Evolutionary conservation across 2,888 invertebrate species (phyloP).

Genomic region (Epinotia nisella): DNA sequence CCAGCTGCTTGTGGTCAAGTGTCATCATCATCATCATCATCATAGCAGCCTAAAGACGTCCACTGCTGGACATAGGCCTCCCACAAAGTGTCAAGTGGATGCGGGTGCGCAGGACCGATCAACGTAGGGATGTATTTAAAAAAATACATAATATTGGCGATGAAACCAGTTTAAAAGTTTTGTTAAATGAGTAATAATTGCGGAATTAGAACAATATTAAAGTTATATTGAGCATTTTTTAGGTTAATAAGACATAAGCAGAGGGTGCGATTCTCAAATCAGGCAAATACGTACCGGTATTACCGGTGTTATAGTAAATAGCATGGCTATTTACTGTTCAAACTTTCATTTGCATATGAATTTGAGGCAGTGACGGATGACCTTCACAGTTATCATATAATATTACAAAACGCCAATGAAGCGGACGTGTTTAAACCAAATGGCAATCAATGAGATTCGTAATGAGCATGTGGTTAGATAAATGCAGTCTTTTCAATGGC

Average conservation of each 20-base stretch:
- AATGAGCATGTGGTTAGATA: background rate
- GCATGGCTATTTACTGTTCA: constrained; percentile 11
- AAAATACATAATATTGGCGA: no score
- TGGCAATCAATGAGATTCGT: background rate
- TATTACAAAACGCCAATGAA: background rate
- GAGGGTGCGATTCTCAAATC: constrained; percentile 4
- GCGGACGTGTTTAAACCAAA: background rate
- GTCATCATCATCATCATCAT: no score
- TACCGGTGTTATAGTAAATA: constrained; percentile 28
- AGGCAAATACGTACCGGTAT: background rate
- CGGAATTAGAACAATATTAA: no score
- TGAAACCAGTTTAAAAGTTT: no score
- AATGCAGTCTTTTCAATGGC: background rate
- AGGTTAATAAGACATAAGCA: no score
- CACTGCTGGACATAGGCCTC: no score
- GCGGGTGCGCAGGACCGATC: no score
- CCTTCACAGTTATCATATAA: constrained; percentile 24
- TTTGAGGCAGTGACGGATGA: background rate
- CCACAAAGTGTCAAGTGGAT: no score
- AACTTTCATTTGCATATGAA: constrained; percentile 34
- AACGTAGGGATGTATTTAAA: no score
- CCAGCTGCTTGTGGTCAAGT: no score
- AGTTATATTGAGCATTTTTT: background rate
- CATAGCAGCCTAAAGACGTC: no score
- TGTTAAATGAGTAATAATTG: no score